Evolutionary conservation across 2,888 invertebrate genomes (phyloP).

Genomic region (Cryptosula pallasiana): DNA sequence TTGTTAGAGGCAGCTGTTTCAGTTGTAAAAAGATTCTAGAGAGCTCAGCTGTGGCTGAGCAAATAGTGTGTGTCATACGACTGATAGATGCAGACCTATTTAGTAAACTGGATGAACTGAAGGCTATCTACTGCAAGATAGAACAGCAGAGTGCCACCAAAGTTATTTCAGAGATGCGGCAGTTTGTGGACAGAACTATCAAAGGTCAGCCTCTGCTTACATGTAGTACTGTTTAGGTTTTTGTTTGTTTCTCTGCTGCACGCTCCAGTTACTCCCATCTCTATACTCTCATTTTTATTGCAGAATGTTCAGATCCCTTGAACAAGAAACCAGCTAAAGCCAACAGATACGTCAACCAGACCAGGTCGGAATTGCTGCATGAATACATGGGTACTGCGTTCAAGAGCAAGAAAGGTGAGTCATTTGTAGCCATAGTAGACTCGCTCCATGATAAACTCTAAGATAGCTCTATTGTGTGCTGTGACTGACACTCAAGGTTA

Average conservation of each 20-base stretch:
- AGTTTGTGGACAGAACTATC: neutral
- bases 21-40: constrained; percentile 51
- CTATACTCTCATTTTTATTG: neutral
- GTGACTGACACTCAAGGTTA: no score
- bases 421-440: neutral
- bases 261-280: no score
- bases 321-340: neutral
- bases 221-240: no score
- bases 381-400: constrained; percentile 33
- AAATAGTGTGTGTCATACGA: constrained; percentile 66
- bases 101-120: constrained; percentile 32
- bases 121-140: constrained; percentile 28
- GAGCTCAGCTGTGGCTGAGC: constrained; percentile 31
- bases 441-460: neutral
- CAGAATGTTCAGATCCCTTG: neutral
- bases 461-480: no score
- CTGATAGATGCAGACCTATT: constrained; percentile 60
- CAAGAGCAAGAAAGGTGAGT: neutral
- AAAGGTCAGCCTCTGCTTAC: neutral
- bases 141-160: neutral
- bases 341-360: neutral
- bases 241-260: no score
- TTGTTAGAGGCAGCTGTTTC: constrained; percentile 55
- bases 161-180: neutral
- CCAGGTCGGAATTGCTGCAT: constrained; percentile 34